Evolutionary conservation across 2,797 vertebrate species (phyloP), one percentile per base, ranked within the genome.

Genomic region (Lepidocolaptes lacrymiger): DNA sequence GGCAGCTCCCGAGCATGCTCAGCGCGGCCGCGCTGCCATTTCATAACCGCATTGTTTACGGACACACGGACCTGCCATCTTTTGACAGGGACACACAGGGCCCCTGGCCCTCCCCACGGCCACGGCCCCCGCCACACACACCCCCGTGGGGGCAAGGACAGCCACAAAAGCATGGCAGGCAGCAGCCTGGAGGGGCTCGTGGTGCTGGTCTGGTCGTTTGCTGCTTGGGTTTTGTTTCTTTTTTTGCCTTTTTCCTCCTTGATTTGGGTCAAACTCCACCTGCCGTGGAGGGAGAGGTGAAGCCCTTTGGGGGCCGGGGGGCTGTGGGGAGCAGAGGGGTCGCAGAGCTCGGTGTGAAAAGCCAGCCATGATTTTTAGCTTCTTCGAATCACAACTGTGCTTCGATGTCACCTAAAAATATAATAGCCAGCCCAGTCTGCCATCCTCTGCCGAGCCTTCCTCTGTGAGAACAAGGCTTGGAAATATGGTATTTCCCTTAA

Each of bases 31-130:
- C 97, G 97, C 98, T 98, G 98, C 99, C 99, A 99, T 99, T 98
- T 98, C 98, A 98, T 98, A 98, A 98, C 98, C 96, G 98, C 98
- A 98, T 97, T 99, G 98, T 99, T 98, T 99, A 98, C 98, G 98
- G 98, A 97, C 98, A 98, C 95, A 96, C 93, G 88, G 96, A 92
- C 96, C 97, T 97, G 96, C 97, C 98, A 98, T 96, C 88, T 97
- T 96, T 96, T 89, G 72, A 92, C 94, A 80, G 88, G 74, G 88
- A 78, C 88, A 78, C 88, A 78, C 88, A 18, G 88, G 88, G 73
- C 88, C 88, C 66, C 44, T 7, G 80, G 4, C 66, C 88, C 88
- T 64, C 58, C 72, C 78, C 87, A 1, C 27, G 5, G 26, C 78
- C 86, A 36, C 48, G 18, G 75, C 48, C 82, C 78, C 87, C 3